Percentiles rank a stretch among this genome's conserved stretches.
Evolutionary conservation across 1,140 invertebrate genomes (phyloP).

Genomic region (Dolichoris vasculosae): DNA sequence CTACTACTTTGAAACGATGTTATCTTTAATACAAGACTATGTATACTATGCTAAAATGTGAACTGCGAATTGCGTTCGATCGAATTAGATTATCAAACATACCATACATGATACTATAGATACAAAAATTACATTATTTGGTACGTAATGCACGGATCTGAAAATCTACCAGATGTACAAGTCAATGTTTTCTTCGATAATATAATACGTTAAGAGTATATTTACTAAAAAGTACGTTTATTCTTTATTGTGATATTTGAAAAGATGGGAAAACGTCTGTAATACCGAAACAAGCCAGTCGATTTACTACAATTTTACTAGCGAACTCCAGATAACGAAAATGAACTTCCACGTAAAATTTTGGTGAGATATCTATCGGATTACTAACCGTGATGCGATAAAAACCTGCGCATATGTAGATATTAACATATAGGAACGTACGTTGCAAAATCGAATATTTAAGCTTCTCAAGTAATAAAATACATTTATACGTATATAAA

Average conservation of each 20-base stretch:
- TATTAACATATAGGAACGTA: background rate
- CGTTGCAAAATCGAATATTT: background rate
- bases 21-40: background rate
- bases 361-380: background rate
- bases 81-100: background rate
- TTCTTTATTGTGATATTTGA: background rate
- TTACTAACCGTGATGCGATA: background rate
- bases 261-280: background rate
- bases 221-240: background rate
- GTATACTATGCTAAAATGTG: background rate
- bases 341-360: background rate
- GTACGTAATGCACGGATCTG: background rate
- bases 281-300: background rate
- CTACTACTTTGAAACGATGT: background rate
- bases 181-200: background rate
- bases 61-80: background rate
- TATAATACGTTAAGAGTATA: background rate
- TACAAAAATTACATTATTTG: background rate
- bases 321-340: background rate
- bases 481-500: background rate
- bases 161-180: background rate
- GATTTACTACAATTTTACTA: slow-evolving; percentile 15
- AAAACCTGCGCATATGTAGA: background rate
- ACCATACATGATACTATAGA: background rate
- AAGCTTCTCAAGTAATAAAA: slow-evolving; percentile 1